Conservation (phyloP, 2,888 invertebrate genomes). For the Cryptocephalus moraei region DNA sequence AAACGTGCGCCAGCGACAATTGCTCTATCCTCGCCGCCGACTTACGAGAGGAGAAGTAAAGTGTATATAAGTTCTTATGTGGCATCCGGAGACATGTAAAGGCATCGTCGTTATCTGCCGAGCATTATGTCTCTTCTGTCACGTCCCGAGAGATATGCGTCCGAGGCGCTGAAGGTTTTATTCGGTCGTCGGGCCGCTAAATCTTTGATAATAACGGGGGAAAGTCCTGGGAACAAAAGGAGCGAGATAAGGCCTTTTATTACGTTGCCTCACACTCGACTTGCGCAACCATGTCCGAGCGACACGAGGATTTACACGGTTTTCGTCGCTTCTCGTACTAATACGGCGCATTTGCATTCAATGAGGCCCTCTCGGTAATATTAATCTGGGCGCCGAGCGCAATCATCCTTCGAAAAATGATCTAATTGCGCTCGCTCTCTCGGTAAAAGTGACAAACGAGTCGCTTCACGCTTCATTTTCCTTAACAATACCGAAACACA, state of each 20-base stretch:
- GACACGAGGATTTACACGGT: too few species aligned
- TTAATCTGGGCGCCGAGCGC: too few species aligned
- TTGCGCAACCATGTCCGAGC: conserved; percentile 3
- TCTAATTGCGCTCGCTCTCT: too few species aligned
- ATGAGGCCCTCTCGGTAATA: too few species aligned
- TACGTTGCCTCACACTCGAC: conserved; percentile 18
- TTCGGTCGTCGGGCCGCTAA: conserved; percentile 20
- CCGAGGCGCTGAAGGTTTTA: conserved; percentile 22
- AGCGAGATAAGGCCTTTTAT: conserved; percentile 18
- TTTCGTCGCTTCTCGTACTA: too few species aligned
- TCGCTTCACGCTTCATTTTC: too few species aligned
- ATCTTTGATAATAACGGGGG: conserved; percentile 23
- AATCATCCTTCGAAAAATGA: too few species aligned
- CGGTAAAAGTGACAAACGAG: too few species aligned
- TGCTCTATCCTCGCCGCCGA: conserved; percentile 7
- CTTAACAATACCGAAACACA: too few species aligned
- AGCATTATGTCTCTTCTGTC: conserved; percentile 30
- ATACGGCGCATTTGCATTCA: too few species aligned
- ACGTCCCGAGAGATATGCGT: conserved; percentile 27
- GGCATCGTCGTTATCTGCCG: conserved; percentile 23
- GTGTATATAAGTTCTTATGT: conserved; percentile 3
- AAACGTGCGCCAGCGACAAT: conserved; percentile 4
- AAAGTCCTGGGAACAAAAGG: conserved; percentile 15
- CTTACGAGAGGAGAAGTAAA: conserved; percentile 1
- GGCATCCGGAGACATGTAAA: conserved; percentile 9